Evolutionary conservation across 2,797 vertebrate species (phyloP).

Genomic region (Sylvia borin): DNA sequence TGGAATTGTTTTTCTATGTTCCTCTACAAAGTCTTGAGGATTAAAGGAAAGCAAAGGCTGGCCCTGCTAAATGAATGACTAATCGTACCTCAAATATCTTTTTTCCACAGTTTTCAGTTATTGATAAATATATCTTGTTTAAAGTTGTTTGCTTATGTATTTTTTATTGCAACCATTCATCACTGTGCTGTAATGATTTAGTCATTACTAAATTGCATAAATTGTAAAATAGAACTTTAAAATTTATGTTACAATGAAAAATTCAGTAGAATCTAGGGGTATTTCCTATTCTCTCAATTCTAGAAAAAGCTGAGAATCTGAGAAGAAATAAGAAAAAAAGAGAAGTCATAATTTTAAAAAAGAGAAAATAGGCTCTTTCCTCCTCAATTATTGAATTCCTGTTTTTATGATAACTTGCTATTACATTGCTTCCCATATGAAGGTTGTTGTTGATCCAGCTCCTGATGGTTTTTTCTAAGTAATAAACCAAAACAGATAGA

Average conservation of each 20-base stretch:
- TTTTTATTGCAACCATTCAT: not conserved
- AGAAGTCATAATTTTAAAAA: not conserved
- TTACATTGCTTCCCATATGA: accelerated
- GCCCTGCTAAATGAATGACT: not conserved
- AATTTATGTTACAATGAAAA: not conserved
- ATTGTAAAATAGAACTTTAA: not conserved
- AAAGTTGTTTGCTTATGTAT: not conserved
- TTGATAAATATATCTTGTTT: not conserved
- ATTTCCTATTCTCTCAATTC: not conserved
- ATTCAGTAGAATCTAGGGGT: not conserved
- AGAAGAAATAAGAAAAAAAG: not conserved
- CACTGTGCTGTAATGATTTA: not conserved
- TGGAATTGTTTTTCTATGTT: constrained; percentile 18
- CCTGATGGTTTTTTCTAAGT: not conserved
- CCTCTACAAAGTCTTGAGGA: not conserved
- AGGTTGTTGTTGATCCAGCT: not conserved
- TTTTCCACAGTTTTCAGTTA: not conserved
- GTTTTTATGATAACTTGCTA: not conserved
- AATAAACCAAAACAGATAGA: not conserved
- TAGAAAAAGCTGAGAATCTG: not conserved
- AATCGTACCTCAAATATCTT: not conserved
- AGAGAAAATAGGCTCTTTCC: not conserved
- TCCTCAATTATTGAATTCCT: not conserved
- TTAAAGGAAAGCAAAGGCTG: not conserved
- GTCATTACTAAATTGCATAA: not conserved